These are phyloP conservation scores for Carabus problematicus DNA, from an alignment of 2,888 invertebrate species.

Conservation along the genomic window DNA sequence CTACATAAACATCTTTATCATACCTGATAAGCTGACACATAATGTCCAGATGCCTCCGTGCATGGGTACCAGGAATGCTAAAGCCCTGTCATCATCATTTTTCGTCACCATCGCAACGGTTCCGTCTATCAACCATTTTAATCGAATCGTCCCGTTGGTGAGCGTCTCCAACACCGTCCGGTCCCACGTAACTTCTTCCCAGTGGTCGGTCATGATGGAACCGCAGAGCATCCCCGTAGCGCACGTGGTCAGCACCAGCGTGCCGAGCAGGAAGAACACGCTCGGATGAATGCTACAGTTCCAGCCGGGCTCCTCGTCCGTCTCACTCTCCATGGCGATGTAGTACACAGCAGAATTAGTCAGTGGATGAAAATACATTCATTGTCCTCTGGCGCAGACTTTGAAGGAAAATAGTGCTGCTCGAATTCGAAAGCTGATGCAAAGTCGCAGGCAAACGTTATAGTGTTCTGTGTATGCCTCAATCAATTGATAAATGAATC, in stretches of 20 bases:
- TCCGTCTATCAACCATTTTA: constrained; percentile 80
- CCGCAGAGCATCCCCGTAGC: constrained; percentile 83
- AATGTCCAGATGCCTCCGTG: constrained; percentile 92
- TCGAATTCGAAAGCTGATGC: not conserved
- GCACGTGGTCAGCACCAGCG: constrained; percentile 73
- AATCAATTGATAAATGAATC: too few relatives aligned
- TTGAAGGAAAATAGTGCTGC: not conserved
- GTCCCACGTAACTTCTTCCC: constrained; percentile 89
- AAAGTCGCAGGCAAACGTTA: too few relatives aligned
- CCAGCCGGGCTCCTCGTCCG: constrained; percentile 65
- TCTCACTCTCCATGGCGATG: constrained; percentile 61
- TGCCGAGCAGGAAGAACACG: constrained; percentile 70
- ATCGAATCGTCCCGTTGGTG: constrained; percentile 63
- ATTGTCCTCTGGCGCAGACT: constrained; percentile 5
- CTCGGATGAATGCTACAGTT: constrained; percentile 71
- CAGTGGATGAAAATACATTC: constrained; percentile 48
- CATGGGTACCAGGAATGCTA: constrained; percentile 82
- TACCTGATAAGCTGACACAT: constrained; percentile 83
- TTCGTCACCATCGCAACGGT: constrained; percentile 70
- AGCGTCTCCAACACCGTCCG: constrained; percentile 64
- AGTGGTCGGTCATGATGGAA: constrained; percentile 89
- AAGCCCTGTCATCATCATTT: constrained; percentile 51
- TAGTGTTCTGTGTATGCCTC: too few relatives aligned
- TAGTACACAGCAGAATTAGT: constrained; percentile 45
- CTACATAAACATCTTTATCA: constrained; percentile 46